Evolutionary conservation across 1,140 invertebrate species (phyloP).

Genomic region (Venustaconcha ellipsiformis): DNA sequence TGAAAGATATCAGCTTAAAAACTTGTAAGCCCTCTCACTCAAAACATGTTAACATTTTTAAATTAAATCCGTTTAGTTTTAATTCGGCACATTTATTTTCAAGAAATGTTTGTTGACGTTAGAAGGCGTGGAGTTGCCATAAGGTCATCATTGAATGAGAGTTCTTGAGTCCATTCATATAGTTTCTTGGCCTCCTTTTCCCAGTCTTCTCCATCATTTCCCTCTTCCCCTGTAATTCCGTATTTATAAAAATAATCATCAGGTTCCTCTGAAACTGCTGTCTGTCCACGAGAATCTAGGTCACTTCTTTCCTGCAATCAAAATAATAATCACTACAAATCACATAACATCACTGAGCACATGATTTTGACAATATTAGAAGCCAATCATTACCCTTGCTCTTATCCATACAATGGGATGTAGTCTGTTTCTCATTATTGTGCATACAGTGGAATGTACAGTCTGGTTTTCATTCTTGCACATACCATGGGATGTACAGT

Average conservation of each 20-base stretch:
- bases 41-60: no score
- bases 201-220: constrained; percentile 53
- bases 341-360: background rate
- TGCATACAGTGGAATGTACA: background rate
- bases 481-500: background rate
- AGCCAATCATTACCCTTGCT: background rate
- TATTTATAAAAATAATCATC: constrained; percentile 36
- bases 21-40: no score
- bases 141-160: constrained; percentile 61
- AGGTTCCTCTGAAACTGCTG: constrained; percentile 24
- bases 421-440: background rate
- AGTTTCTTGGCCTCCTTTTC: constrained; percentile 63
- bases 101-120: constrained; percentile 29
- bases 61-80: no score
- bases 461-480: background rate
- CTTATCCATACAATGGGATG: background rate
- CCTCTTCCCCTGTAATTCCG: constrained; percentile 41
- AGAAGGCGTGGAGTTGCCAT: constrained; percentile 50
- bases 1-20: no score
- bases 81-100: background rate
- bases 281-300: constrained; percentile 29
- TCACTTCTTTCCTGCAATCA: background rate
- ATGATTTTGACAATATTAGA: background rate
- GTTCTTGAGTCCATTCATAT: constrained; percentile 67
- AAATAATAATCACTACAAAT: background rate